phyloP scores from a whole-genome alignment of 2,113 vertebrate genomes.

The Marcusenius ussheri region DNA sequence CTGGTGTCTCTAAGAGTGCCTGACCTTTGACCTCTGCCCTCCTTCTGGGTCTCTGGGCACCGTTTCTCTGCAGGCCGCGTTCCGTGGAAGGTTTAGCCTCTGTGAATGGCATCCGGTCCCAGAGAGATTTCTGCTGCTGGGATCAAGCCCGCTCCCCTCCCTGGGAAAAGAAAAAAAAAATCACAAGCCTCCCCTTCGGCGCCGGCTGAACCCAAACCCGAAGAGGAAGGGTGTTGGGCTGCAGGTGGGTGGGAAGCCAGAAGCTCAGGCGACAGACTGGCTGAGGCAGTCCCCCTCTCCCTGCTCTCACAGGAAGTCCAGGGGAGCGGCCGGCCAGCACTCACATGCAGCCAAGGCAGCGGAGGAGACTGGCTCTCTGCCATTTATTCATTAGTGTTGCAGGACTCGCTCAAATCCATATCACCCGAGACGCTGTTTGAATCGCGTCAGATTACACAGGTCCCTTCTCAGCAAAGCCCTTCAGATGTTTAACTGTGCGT shows the following conservation, averaged over 20 bases:
- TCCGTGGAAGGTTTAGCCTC: background rate
- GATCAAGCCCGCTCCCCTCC: background rate
- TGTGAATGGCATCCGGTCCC: background rate
- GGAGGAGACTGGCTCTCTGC: background rate
- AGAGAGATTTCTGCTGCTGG: background rate
- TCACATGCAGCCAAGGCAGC: background rate
- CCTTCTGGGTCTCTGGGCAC: background rate
- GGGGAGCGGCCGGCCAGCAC: background rate
- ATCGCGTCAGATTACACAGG: background rate
- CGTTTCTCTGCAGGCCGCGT: background rate
- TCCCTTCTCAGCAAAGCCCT: background rate
- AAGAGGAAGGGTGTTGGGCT: constrained; percentile 13
- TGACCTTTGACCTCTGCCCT: background rate
- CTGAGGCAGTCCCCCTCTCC: background rate
- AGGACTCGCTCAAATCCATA: background rate
- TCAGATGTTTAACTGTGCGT: background rate
- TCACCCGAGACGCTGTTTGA: background rate
- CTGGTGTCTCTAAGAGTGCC: background rate
- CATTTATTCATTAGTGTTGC: background rate
- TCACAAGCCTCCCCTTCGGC: background rate
- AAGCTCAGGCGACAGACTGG: background rate
- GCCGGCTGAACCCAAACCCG: background rate
- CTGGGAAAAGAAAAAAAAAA: background rate
- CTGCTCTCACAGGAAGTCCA: background rate
- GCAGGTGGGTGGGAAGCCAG: background rate